Percentiles rank a stretch among this genome's conserved stretches.
phyloP scores from a whole-genome alignment of 2,888 invertebrate species.

The Polyommatus icarus region DNA sequence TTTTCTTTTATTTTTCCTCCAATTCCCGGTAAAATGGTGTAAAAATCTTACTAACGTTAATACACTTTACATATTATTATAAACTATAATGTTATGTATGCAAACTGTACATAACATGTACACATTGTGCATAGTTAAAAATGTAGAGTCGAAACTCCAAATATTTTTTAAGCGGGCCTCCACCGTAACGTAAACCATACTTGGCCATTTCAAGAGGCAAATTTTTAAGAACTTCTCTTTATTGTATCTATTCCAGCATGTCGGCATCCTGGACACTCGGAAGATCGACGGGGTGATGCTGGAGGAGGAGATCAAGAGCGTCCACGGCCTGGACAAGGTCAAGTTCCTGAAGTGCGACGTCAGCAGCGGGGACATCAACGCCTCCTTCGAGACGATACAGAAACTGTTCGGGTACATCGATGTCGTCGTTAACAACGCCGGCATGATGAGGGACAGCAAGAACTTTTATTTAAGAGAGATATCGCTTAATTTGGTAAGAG shows the following conservation, averaged over 20 bases:
- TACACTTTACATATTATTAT: too few species aligned
- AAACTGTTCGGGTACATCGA: slow-evolving; percentile 58
- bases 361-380: slow-evolving; percentile 46
- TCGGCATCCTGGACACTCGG: slow-evolving; percentile 53
- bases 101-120: too few species aligned
- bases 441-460: slow-evolving; percentile 62
- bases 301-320: slow-evolving; percentile 49
- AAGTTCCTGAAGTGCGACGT: slow-evolving; percentile 56
- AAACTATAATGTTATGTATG: too few species aligned
- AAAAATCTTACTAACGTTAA: too few species aligned
- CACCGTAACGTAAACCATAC: too few species aligned
- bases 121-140: too few species aligned
- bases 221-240: neutral
- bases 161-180: too few species aligned
- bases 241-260: slow-evolving; percentile 50
- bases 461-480: slow-evolving; percentile 58
- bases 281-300: slow-evolving; percentile 46
- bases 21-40: too few species aligned
- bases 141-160: too few species aligned
- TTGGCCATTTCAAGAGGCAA: too few species aligned
- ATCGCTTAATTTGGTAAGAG: slow-evolving; percentile 62
- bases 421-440: slow-evolving; percentile 64
- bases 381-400: slow-evolving; percentile 44
- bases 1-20: too few species aligned
- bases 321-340: slow-evolving; percentile 48